Evolutionary conservation across 1,140 invertebrate genomes (phyloP).

Genomic region (Drosophila parvula): DNA sequence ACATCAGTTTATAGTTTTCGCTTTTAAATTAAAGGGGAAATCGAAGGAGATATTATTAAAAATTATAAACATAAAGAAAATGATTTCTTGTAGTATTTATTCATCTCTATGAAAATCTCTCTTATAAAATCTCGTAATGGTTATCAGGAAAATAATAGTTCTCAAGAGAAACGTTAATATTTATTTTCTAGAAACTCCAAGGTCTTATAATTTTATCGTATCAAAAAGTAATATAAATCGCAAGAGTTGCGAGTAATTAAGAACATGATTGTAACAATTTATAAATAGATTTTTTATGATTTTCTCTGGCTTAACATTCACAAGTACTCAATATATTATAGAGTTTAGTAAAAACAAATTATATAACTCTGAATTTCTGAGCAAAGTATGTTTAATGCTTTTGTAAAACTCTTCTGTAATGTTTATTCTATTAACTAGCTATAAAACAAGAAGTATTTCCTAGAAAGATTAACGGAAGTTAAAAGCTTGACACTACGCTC

Average conservation of each 20-base stretch:
- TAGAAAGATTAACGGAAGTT: not conserved
- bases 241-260: no score
- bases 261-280: not conserved
- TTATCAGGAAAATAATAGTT: no score
- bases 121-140: no score
- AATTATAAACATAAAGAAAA: no score
- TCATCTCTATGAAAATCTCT: no score
- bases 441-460: not conserved
- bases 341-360: not conserved
- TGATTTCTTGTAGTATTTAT: no score
- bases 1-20: slow-evolving; percentile 2
- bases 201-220: not conserved
- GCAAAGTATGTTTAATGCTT: not conserved
- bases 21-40: not conserved
- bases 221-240: not conserved
- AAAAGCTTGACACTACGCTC: not conserved
- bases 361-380: not conserved
- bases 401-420: not conserved
- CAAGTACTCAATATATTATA: not conserved
- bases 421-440: not conserved
- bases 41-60: no score
- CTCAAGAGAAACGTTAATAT: no score
- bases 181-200: no score
- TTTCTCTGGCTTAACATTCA: not conserved
- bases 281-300: not conserved